Evolutionary conservation across 2,888 invertebrate genomes (phyloP), one percentile per base, ranked within the genome.

Genomic region (Noctua janthina): DNA sequence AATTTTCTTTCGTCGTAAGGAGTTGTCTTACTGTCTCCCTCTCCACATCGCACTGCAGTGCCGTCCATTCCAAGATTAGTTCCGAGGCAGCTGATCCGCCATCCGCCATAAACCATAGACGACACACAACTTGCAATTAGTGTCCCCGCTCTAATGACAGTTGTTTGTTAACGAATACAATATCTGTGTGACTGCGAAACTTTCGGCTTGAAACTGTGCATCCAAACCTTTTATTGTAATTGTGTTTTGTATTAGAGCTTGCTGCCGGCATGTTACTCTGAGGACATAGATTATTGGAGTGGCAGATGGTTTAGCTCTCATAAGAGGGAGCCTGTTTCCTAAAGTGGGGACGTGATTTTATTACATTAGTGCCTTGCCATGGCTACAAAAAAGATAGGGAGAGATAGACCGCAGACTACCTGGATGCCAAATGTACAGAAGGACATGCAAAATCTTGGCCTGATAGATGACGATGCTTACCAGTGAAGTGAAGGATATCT

Each of bases 111-210:
- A 85, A 77, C 77, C 77, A 85, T 85, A 77, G 66, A 73, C 88
- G 76, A 85, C 85, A 87, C 56, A 81, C 88, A 85, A 88, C 73
- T 88, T 46, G 88, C 86, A 86, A 86, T 86, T 85, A 86, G 82
- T 86, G 88, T 85, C 86, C 67, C 43, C 23, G 66, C n/a, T 78
- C 72, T 86, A 82, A 86, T 88, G 88, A 82, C 86, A 82, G 76
- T 86, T 86, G 88, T 86, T 86, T 88, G 88, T 78, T 81, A 85
- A 78, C 78, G 86, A 88, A 88, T 88, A 86, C 86, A 88, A 86
- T 86, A 86, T 86, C 88, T 76, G 78, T 74, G 76, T 20, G 70
- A 78, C 59, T 78, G 70, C 56, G n/a, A 51, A 86, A 86, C 83
- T 88, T 86, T 86, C 62, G 56, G 43, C 68, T 85, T 74, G 56